phyloP scores from a whole-genome alignment of 1,140 invertebrate genomes.

The Drosophila sechellia region DNA sequence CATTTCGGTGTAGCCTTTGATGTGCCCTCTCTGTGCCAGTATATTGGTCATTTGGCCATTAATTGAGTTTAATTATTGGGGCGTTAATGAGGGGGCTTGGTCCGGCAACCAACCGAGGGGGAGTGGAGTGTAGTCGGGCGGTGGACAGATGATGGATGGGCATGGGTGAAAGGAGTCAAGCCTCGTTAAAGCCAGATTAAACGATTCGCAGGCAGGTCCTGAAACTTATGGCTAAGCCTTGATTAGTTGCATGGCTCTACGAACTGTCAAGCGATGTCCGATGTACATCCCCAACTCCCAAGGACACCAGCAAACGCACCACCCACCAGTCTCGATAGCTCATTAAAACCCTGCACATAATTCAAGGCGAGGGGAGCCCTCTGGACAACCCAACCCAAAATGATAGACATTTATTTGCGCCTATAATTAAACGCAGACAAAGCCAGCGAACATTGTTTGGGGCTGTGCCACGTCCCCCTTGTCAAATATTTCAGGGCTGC shows the following conservation, averaged over 20 bases:
- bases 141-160: slow-evolving; percentile 8
- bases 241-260: slow-evolving; percentile 21
- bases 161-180: slow-evolving; percentile 11
- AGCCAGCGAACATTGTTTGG: slow-evolving; percentile 35
- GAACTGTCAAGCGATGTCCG: not conserved
- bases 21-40: slow-evolving; percentile 54
- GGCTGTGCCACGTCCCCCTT: slow-evolving; percentile 44
- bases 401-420: slow-evolving; percentile 77
- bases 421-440: slow-evolving; percentile 83
- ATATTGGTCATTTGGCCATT: slow-evolving; percentile 68
- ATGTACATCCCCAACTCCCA: not conserved
- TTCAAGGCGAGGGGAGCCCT: slow-evolving; percentile 18
- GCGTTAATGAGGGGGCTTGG: slow-evolving; percentile 44
- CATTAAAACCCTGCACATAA: slow-evolving; percentile 64
- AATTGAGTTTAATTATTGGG: slow-evolving; percentile 78
- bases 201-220: slow-evolving; percentile 24
- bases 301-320: not conserved
- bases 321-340: slow-evolving; percentile 57
- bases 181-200: slow-evolving; percentile 35
- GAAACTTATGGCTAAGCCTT: slow-evolving; percentile 22
- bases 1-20: slow-evolving; percentile 67
- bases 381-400: slow-evolving; percentile 55
- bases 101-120: not conserved
- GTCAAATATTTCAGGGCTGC: slow-evolving; percentile 67
- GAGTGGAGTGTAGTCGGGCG: slow-evolving; percentile 9